These are phyloP conservation scores for Dermochelys coriacea DNA, from an alignment of 2,797 vertebrate genomes.

Conservation along the genomic window DNA sequence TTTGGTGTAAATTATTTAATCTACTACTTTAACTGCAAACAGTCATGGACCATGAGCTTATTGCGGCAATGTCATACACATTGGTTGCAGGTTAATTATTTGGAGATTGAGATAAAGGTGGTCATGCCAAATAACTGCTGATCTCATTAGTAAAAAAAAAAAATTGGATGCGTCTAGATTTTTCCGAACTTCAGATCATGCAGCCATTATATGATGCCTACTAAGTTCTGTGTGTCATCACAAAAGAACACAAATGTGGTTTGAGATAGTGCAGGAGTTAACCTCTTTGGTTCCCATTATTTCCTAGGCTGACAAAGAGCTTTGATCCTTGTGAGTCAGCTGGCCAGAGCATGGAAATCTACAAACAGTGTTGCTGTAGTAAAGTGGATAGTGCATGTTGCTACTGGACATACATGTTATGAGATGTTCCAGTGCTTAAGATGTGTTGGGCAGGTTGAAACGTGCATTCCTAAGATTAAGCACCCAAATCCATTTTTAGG, in stretches of 20 bases:
- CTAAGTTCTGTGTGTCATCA: conserved; percentile 47
- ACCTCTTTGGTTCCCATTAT: background rate
- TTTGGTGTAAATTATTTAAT: conserved; percentile 83
- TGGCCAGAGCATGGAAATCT: background rate
- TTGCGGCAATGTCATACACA: conserved; percentile 76
- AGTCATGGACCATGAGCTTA: conserved; percentile 75
- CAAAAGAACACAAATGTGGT: background rate
- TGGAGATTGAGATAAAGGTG: conserved; percentile 79
- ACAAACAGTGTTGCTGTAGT: background rate
- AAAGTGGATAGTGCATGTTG: background rate
- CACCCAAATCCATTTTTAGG: conserved; percentile 14
- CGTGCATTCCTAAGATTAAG: background rate
- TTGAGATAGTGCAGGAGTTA: conserved; percentile 31
- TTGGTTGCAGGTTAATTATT: conserved; percentile 83
- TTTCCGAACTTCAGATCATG: conserved; percentile 51
- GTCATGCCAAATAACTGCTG: conserved; percentile 76
- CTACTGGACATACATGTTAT: background rate
- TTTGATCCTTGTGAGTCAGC: background rate
- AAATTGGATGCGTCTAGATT: conserved; percentile 52
- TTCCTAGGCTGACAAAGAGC: background rate
- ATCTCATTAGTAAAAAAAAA: conserved; percentile 64
- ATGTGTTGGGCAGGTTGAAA: background rate
- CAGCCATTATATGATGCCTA: conserved; percentile 36
- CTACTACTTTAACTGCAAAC: conserved; percentile 82
- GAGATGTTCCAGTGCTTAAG: background rate